Base-by-base conservation (phyloP, 2,797 vertebrate genomes). In the Rousettus madagascariensis region DNA sequence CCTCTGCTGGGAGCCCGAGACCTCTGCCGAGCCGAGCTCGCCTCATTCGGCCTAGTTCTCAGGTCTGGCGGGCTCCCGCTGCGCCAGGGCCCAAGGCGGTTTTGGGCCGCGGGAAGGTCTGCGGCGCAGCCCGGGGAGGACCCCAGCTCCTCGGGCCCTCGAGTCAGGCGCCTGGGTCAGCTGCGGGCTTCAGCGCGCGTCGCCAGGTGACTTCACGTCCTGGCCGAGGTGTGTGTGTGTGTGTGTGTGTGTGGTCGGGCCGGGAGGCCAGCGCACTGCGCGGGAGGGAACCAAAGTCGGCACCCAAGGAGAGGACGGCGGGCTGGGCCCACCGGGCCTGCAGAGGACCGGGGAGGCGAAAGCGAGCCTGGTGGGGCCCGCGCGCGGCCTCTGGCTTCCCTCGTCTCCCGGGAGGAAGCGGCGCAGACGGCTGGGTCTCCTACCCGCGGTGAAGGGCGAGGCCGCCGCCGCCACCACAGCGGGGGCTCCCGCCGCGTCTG, bases 371-470 rank as follows among this genome's bases (percentile, higher is more conserved):
- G 24, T 9, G 26, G 46, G 53, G 79, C 43, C 71, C 26, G 22
- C 2, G 51, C 30, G 19, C 2, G 51, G 65, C 46, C 12, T 49
- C 69, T 5, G 0, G 61, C 65, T 71, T 55, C 46, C 68, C 53
- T 4, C 5, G 33, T 8, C 69, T 69, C 79, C 49, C 0, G 33
- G 49, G 66, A 49, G 61, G 90, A 61, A 36, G 83, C 72, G 24
- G 86, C 2, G 82, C 78, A 15, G 92, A 94, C 33, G 28, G n/a
- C 88, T 36, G 51, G 49, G 71, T 16, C 59, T 66, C 46, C 65
- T 51, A 30, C 59, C 24, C 19, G 80, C 59, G 1, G 92, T 55
- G 9, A 46, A 61, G 84, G 87, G 79, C 17, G 33, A 89, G 95
- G 46, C 57, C 9, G 30, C 80, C 46, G 59, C 74, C 59, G 17